A percentile compares a stretch with the other conserved stretches of the same genome.
Conservation (phyloP, 2,113 vertebrate genomes). For the Cebus imitator region DNA sequence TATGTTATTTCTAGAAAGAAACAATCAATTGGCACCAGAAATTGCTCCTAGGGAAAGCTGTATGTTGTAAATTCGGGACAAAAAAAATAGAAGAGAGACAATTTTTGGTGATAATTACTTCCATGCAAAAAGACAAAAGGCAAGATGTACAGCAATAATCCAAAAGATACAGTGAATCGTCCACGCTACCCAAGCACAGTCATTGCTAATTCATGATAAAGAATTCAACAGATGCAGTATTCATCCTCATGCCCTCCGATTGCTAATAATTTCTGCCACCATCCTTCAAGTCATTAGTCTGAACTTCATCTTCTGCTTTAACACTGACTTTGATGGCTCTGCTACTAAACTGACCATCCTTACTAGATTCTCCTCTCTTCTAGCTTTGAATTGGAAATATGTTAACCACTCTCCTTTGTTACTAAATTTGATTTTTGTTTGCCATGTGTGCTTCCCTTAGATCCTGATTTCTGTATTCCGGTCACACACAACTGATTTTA, state of each 20-base stretch:
- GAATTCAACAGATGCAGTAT: background rate
- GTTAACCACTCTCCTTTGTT: background rate
- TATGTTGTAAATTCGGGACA: background rate
- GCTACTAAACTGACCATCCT: background rate
- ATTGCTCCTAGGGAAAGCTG: background rate
- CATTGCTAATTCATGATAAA: background rate
- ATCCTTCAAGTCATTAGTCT: background rate
- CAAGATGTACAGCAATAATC: background rate
- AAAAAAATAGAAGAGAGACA: background rate
- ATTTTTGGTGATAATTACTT: background rate
- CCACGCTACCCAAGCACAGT: background rate
- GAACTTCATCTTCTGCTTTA: background rate
- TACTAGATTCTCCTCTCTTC: background rate
- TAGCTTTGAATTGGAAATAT: background rate
- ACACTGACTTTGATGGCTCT: background rate
- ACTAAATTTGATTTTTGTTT: background rate
- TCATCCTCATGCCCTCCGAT: background rate
- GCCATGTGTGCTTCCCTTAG: background rate
- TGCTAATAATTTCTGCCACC: background rate
- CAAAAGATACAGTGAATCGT: background rate
- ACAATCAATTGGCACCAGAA: background rate
- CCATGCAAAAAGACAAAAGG: background rate
- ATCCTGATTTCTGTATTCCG: background rate
- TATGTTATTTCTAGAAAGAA: background rate
- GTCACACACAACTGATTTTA: background rate